Evolutionary conservation across 2,797 vertebrate genomes (phyloP).

Genomic region (Neosilurus mollespiculum): DNA sequence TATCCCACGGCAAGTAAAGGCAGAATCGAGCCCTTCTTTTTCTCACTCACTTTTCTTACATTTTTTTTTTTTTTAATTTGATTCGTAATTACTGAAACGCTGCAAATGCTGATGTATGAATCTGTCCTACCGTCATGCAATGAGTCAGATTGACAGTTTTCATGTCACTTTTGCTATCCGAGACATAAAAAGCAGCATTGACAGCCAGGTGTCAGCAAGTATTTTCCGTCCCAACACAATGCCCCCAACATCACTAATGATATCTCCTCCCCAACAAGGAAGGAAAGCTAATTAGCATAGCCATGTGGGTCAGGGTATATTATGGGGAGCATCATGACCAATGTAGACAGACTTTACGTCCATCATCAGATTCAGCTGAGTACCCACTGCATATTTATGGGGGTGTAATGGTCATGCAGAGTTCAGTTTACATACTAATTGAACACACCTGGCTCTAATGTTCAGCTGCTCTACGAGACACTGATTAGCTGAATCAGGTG

Average conservation of each 20-base stretch:
- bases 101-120: not conserved
- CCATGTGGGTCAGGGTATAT: constrained; percentile 11
- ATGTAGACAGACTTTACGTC: not conserved
- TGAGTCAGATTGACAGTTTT: not conserved
- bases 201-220: not conserved
- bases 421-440: constrained; percentile 38
- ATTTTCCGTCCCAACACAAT: constrained; percentile 6
- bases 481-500: constrained; percentile 38
- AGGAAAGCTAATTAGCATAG: constrained; percentile 10
- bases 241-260: constrained; percentile 1
- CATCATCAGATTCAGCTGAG: constrained; percentile 14
- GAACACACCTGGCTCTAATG: constrained; percentile 36
- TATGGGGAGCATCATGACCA: constrained; percentile 7
- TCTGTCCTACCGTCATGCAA: not conserved
- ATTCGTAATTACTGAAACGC: not conserved
- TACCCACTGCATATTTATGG: constrained; percentile 27
- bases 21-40: too few species aligned
- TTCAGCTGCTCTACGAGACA: constrained; percentile 3
- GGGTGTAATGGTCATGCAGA: constrained; percentile 23
- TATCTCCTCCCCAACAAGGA: not conserved
- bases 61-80: too few species aligned
- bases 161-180: not conserved
- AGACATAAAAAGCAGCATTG: not conserved
- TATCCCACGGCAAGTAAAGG: too few species aligned
- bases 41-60: too few species aligned